Percentiles rank a stretch among this genome's conserved stretches.
Evolutionary conservation across 35 echinoderm and acorn worm species (phyloP).

Genomic region (Acanthaster planci): DNA sequence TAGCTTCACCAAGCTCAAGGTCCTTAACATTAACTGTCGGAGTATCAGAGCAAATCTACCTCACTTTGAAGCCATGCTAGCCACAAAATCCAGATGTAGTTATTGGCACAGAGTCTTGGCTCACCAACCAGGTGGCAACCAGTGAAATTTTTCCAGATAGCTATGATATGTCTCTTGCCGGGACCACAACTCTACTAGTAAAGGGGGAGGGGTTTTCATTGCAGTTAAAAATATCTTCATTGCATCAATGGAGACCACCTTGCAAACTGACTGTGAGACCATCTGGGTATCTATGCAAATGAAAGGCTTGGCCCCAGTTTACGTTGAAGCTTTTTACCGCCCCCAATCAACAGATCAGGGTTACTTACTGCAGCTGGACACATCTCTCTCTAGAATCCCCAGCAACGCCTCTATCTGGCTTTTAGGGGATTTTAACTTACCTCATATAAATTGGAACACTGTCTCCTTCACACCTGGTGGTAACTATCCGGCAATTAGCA

Average conservation of each 20-base stretch:
- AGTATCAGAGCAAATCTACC: slow-evolving; percentile 35
- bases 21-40: slow-evolving; percentile 39
- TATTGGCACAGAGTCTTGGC: slow-evolving; percentile 44
- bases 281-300: slow-evolving; percentile 30
- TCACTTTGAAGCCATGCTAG: slow-evolving; percentile 28
- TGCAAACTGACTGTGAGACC: slow-evolving; percentile 37
- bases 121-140: background rate
- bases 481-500: no score
- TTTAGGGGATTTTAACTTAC: slow-evolving; percentile 66
- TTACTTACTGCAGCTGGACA: slow-evolving; percentile 40
- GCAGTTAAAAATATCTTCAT: slow-evolving; percentile 42
- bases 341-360: slow-evolving; percentile 44
- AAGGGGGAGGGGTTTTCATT: no score
- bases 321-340: slow-evolving; percentile 50
- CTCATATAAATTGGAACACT: slow-evolving; percentile 61
- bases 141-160: slow-evolving; percentile 35
- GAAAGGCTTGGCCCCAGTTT: slow-evolving; percentile 44
- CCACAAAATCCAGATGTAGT: slow-evolving; percentile 30
- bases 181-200: slow-evolving; percentile 12
- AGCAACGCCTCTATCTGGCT: slow-evolving; percentile 62
- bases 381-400: slow-evolving; percentile 37
- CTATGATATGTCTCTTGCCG: slow-evolving; percentile 30
- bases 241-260: background rate
- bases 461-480: slow-evolving; percentile 43
- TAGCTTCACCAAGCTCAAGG: background rate